Percentiles rank a stretch among this genome's conserved stretches.
phyloP scores from a whole-genome alignment of 2,888 invertebrate genomes.

The Thymelicus acteon region DNA sequence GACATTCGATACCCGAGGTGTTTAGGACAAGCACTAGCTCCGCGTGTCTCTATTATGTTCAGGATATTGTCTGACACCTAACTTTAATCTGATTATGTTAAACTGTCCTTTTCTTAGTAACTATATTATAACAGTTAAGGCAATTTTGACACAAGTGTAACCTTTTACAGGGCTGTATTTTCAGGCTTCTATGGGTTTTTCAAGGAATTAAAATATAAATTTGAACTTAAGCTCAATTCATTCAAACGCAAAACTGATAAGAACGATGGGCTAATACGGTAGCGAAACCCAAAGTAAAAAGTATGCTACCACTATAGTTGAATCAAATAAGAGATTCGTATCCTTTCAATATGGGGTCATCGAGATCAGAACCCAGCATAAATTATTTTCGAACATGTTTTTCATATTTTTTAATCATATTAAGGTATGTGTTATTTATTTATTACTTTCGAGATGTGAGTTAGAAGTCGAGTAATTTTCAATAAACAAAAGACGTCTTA shows the following conservation, averaged over 20 bases:
- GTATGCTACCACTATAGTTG: neutral
- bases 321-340: too few relatives aligned
- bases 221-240: too few relatives aligned
- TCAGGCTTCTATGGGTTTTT: neutral
- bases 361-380: neutral
- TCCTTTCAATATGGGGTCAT: neutral
- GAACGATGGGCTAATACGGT: neutral
- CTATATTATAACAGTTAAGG: neutral
- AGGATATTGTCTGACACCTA: constrained; percentile 5
- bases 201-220: too few relatives aligned
- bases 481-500: too few relatives aligned
- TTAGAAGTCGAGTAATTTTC: too few relatives aligned
- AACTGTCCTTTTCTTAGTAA: neutral
- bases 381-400: too few relatives aligned
- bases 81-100: constrained; percentile 14
- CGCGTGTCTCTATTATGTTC: neutral
- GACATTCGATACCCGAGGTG: constrained; percentile 38
- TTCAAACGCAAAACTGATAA: too few relatives aligned
- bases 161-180: neutral
- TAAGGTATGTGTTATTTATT: too few relatives aligned
- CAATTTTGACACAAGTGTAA: neutral
- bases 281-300: neutral
- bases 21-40: constrained; percentile 30
- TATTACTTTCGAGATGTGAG: too few relatives aligned
- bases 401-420: too few relatives aligned